A percentile compares a stretch with the other conserved stretches of the same genome.
These are phyloP conservation scores for Macaria liturata DNA, from an alignment of 2,888 invertebrate species.

Conservation along the genomic window DNA sequence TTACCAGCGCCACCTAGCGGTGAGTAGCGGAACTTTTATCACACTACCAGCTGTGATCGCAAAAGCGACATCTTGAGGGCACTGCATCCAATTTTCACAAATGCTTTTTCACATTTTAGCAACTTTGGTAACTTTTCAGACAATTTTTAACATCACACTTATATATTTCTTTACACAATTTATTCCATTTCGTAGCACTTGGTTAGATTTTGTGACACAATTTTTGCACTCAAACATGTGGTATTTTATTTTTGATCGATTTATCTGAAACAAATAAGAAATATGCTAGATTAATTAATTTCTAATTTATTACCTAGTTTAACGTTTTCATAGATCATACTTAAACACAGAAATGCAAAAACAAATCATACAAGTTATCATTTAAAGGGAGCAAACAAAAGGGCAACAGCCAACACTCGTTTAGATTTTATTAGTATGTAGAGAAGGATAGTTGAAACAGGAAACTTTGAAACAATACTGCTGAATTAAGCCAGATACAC, in stretches of 20 bases:
- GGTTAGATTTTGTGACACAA: constrained; percentile 53
- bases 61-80: constrained; percentile 72
- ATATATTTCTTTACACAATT: constrained; percentile 39
- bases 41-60: constrained; percentile 61
- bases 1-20: constrained; percentile 70
- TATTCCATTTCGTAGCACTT: constrained; percentile 54
- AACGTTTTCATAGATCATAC: too few species aligned
- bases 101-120: constrained; percentile 35
- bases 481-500: too few species aligned
- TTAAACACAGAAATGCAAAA: too few species aligned
- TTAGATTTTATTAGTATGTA: too few species aligned
- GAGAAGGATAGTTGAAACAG: too few species aligned
- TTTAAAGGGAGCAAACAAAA: too few species aligned
- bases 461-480: too few species aligned
- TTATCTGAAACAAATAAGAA: constrained; percentile 63
- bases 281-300: neutral
- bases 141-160: constrained; percentile 48
- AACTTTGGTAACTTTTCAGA: constrained; percentile 24
- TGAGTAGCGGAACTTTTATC: constrained; percentile 54
- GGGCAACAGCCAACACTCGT: too few species aligned
- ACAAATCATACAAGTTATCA: too few species aligned
- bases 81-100: constrained; percentile 78
- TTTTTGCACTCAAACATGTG: constrained; percentile 66
- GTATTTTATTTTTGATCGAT: constrained; percentile 60
- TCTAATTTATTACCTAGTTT: neutral